Base-by-base conservation (phyloP, 2,888 invertebrate species). In the Globia sparganii region DNA sequence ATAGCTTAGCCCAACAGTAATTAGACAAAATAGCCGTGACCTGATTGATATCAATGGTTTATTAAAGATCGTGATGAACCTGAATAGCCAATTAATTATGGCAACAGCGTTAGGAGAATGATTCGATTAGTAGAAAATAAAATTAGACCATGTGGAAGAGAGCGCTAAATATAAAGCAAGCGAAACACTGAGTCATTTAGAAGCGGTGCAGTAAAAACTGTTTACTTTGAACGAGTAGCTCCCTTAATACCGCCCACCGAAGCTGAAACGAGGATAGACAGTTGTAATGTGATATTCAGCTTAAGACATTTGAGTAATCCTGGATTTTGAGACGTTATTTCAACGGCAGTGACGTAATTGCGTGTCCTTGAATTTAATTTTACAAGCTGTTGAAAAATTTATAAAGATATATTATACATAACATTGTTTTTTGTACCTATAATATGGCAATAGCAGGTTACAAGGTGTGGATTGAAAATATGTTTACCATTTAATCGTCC, bases 191-290 rank as follows among this genome's bases (percentile, higher is more conserved):
- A 95, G 88, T 95, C 95, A 95, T 92, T 87, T 86, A 86, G 79
- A 94, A 93, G 94, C 94, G 87, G 91, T 94, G 94, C 93, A 93
- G 91, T 94, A 95, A 94, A 94, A 93, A 93, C 90, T 94, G 93
- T 96, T 96, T 96, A 96, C 96, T 96, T 96, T 94, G 89, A 88
- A 94, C 87, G 91, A 92, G 94, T 93, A 92, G 93, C 93, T 93
- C 91, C 93, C 91, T 94, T 95, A 96, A 94, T 93, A 96, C 94
- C 96, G 96, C 91, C 96, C 96, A 95, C 96, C 95, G 92, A 95
- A 96, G 95, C 96, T 96, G 96, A 96, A 96, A 96, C 84, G 90
- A 92, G 91, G 92, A 92, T 88, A 78, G 28, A 85, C 78, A 71
- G 85, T 85, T 83, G 78, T 81, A 83, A 86, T 75, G 58, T 71